These are phyloP conservation scores for Hyperoodon ampullatus DNA, from an alignment of 2,113 vertebrate genomes.

Conservation along the genomic window DNA sequence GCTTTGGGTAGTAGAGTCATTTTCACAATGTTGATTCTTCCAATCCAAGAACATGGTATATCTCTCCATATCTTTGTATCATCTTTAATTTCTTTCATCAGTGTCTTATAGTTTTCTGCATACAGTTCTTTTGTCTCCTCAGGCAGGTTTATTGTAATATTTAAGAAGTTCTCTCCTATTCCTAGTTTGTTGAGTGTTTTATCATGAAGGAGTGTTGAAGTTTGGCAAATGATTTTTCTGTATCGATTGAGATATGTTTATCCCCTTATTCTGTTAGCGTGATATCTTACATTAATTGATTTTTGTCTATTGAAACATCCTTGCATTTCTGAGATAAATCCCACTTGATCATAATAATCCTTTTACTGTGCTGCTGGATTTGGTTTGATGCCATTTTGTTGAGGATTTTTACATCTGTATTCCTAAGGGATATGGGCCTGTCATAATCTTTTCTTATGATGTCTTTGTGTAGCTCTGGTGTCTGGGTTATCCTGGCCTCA, in stretches of 20 bases:
- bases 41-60: too few species aligned
- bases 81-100: too few species aligned
- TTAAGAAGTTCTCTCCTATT: not conserved
- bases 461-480: not conserved
- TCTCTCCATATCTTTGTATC: too few species aligned
- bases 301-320: not conserved
- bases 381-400: not conserved
- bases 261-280: not conserved
- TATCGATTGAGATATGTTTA: not conserved
- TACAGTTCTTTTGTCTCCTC: too few species aligned
- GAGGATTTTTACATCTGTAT: not conserved
- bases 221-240: not conserved
- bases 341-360: not conserved
- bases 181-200: not conserved
- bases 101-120: too few species aligned
- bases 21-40: too few species aligned
- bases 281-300: not conserved
- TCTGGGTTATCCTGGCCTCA: not conserved
- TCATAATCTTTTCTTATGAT: not conserved
- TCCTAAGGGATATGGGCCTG: not conserved
- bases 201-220: not conserved
- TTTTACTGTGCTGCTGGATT: not conserved
- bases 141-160: not conserved
- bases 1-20: too few species aligned
- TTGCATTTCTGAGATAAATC: not conserved